Base-by-base conservation (phyloP, 1,140 invertebrate species). In the Stenopsyche tienmushanensis region DNA sequence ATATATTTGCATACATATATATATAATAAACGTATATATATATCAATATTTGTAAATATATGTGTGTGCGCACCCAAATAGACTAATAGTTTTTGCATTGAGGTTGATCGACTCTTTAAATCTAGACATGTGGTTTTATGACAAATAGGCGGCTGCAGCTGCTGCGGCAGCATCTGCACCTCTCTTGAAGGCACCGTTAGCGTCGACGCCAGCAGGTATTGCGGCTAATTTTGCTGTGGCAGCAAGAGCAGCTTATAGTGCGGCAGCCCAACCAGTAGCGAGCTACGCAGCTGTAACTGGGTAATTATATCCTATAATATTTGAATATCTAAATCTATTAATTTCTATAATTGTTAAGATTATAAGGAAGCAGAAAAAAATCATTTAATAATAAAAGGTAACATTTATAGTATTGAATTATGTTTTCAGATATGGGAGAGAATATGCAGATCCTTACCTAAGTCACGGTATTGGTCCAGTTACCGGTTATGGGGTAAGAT, bases 391-490 rank as follows among this genome's bases (percentile, higher is more conserved):
- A 53, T 23, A 62, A 52, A 24, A 25, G 13, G 7, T 26, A 54
- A 54, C 34, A 34, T 64, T 50, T 23, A 8, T 47, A 9, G 2
- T 13, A 20, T 62, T 3, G 29, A 21, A 24, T 34, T 52, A 15
- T 49, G 10, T 71, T 83, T 83, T 63, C 79, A 93, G 91, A 72
- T 95, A 94, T 77, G 92, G 91, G 64, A 85, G 93, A 77, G 94
- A 96, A 76, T 95, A 94, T 77, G 88, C 92, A 73, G 94, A 97
- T 81, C 93, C 94, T 62, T 97, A 97, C 82, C 83, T 97, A 74
- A 93, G 93, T 76, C 94, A 97, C 80, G 90, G 93, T 72, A 96
- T 98, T 78, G 95, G 94, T 80, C 95, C 95, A 71, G 91, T 97
- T 69, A 89, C 95, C 65, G 94, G 94, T 74, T 97, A 97, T 82